Base-by-base conservation (phyloP, 2,113 vertebrate genomes). In the Nannospalax galili region DNA sequence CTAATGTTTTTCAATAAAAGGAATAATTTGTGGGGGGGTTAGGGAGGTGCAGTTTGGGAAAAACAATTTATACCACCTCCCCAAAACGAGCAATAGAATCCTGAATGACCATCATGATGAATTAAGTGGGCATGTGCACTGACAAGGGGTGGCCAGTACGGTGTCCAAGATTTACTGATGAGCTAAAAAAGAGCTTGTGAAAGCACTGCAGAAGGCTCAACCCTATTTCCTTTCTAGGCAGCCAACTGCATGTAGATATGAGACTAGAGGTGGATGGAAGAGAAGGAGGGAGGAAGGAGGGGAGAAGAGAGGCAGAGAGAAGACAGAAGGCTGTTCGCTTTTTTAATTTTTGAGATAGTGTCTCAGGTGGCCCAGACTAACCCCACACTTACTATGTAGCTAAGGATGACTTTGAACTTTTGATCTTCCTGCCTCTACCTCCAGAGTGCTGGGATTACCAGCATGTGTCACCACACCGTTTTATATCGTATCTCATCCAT, bases 1-100 rank as follows among this genome's bases (percentile, higher is more conserved):
- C 95, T 95, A 62, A 91, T 84, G 40, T 65, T 72, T 95, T 98
- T 78, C 89, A 90, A 1, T 30, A 84, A n/a, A 74, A 73, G 60
- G 77, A 70, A 70, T 3, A 79, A 60, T 58, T 90, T 52, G 22
- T 1, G 45, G 40, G 16, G 0, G 0, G 3, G 35, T 56, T 35
- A 62, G 6, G n/a, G 2, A 7, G 40, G 6, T 11, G 3, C 4
- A 5, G 5, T 35, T 5, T 30, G 28, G 22, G 37, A 16, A 37
- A 65, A 65, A 91, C 79, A 91, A 94, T 81, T 70, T 79, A 70
- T 37, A 65, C n/a, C 42, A 75, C 32, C 75, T 79, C 74, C 20
- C 15, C 77, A 42, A 73, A 56, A 26, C 65, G 35, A 65, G 52
- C 91, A 73, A 62, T 0, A 74, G 62, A 82, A 88, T 28, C 58